Evolutionary conservation across 92 coral and sea anemone species (phyloP).

Genomic region (Desmophyllum pertusum): DNA sequence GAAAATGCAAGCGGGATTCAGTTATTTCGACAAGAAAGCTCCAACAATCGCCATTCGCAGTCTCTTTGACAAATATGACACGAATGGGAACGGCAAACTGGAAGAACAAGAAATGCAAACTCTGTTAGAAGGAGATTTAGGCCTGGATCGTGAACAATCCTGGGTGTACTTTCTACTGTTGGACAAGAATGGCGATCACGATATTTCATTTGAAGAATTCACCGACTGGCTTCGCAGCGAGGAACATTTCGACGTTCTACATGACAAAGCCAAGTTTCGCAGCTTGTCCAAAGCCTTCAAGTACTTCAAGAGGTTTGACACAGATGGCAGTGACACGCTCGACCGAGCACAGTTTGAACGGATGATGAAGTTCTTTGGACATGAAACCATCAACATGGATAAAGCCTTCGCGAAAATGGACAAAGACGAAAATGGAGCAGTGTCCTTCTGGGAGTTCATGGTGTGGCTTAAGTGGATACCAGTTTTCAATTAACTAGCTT

Average conservation of each 20-base stretch:
- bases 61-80: conserved; percentile 72
- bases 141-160: conserved; percentile 60
- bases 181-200: conserved; percentile 77
- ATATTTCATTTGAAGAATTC: conserved; percentile 76
- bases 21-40: conserved; percentile 62
- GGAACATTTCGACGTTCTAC: conserved; percentile 64
- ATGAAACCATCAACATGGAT: conserved; percentile 35
- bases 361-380: conserved; percentile 70
- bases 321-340: conserved; percentile 56
- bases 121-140: conserved; percentile 70
- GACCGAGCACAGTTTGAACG: conserved; percentile 51
- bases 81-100: conserved; percentile 66
- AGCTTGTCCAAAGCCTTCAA: conserved; percentile 58
- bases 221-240: conserved; percentile 76
- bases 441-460: conserved; percentile 82
- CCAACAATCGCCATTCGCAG: conserved; percentile 72
- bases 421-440: conserved; percentile 55
- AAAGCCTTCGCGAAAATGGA: conserved; percentile 60
- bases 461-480: conserved; percentile 81
- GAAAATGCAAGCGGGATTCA: conserved; percentile 78
- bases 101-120: conserved; percentile 56
- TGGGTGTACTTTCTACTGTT: conserved; percentile 63
- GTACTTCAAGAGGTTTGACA: conserved; percentile 69
- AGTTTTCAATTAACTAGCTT: not conserved
- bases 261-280: conserved; percentile 51